Evolutionary conservation across 2,797 vertebrate species (phyloP), one percentile per base, ranked within the genome.

Genomic region (Leuciscus waleckii): DNA sequence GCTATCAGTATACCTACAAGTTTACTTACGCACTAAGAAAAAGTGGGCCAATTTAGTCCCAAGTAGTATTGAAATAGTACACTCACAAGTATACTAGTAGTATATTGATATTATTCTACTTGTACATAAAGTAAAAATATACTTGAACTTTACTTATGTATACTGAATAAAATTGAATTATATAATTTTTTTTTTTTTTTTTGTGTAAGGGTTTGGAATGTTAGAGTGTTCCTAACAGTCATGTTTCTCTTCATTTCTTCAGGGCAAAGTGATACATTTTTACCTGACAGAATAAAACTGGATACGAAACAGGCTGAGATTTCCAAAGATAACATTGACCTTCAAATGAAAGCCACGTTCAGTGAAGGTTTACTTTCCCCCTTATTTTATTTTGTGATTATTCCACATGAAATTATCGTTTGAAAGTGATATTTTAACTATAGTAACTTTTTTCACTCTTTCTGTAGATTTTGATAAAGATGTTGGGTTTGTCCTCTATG

Each of bases 401-500:
- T 37, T 71, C 1, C 14, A 29, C 7, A 21, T 73, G 2, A 82
- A 54, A 35, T 41, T 0, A 61, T 74, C 5, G 7, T 5, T 43
- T 74, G 1, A 49, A 19, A 67, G 65, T 68, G 5, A 8, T 29
- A 39, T 43, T 19, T 71, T 71, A 26, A 9, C 23, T 46, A 23
- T 43, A 35, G 9, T 43, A 16, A 39, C 7, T 21, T 39, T 80
- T 13, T 85, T 37, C 69, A 35, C 3, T 39, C 0, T 71, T 26
- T 81, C 1, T 46, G 26, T 71, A 67, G 78, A 35, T 4, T 46
- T 86, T 0, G 26, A 65, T 3, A 8, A 85, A 26, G 89, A 88
- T 0, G 8, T 93, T 78, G 93, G 93, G 6, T 93, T 94, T 21
- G 91, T 94, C 16, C 91, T 95, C 54, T 95, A 94, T 85, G 92